phyloP scores from a whole-genome alignment of 1,140 invertebrate species.

The Danaus plexippus region DNA sequence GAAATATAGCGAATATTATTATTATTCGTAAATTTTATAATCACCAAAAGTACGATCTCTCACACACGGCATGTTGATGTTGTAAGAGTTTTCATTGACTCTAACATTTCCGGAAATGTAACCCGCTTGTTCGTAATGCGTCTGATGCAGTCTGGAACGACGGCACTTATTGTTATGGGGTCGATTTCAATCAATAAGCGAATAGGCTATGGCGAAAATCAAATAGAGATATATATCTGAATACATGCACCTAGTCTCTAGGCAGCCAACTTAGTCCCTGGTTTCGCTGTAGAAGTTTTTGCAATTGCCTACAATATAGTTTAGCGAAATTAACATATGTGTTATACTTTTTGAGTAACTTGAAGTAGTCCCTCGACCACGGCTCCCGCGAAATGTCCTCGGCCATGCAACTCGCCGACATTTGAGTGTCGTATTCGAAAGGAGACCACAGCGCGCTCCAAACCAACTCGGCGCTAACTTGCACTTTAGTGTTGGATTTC shows the following conservation, averaged over 20 bases:
- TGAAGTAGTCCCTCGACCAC: constrained; percentile 79
- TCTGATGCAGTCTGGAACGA: constrained; percentile 76
- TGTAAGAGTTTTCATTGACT: constrained; percentile 68
- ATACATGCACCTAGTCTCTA: too few species aligned
- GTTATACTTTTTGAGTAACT: constrained; percentile 74
- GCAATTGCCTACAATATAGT: too few species aligned
- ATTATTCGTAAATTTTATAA: constrained; percentile 8
- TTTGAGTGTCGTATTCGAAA: constrained; percentile 79
- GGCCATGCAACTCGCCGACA: constrained; percentile 73
- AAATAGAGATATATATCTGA: too few species aligned
- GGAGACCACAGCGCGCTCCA: constrained; percentile 66
- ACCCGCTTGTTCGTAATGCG: constrained; percentile 82
- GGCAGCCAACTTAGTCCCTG: too few species aligned
- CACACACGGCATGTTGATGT: constrained; percentile 69
- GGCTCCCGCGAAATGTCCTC: constrained; percentile 76
- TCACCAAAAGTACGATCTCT: constrained; percentile 77
- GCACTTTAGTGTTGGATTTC: not conserved
- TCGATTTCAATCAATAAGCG: too few species aligned
- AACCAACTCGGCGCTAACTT: constrained; percentile 67
- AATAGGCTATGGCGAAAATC: too few species aligned
- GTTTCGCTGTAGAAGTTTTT: too few species aligned
- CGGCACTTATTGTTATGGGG: too few species aligned
- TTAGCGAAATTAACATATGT: too few species aligned
- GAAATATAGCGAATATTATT: not conserved
- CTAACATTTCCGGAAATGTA: constrained; percentile 66